A percentile compares a stretch with the other conserved stretches of the same genome.
Evolutionary conservation across 2,113 vertebrate species (phyloP).

Genomic region (Paedocypris sp.): DNA sequence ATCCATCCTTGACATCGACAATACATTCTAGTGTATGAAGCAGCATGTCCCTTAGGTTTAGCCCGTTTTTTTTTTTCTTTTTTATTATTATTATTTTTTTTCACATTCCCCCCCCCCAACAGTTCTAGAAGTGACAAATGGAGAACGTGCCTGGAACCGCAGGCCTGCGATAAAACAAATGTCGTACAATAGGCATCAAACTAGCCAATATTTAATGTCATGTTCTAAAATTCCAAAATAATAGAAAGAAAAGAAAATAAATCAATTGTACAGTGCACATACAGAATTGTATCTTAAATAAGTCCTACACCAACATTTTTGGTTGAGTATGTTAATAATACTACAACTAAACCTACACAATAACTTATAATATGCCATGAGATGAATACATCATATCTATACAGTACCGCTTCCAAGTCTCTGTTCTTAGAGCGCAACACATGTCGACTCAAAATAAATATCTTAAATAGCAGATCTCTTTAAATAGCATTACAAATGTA

Average conservation of each 20-base stretch:
- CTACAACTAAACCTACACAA: constrained; percentile 79
- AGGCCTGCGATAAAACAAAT: constrained; percentile 65
- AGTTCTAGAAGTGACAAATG: constrained; percentile 63
- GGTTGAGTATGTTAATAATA: constrained; percentile 95
- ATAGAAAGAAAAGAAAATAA: constrained; percentile 49
- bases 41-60: constrained; percentile 71
- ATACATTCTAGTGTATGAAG: constrained; percentile 79
- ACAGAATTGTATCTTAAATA: constrained; percentile 87
- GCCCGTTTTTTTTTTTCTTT: constrained; percentile 30
- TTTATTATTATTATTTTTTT: constrained; percentile 26
- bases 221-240: constrained; percentile 78
- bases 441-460: constrained; percentile 97
- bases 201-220: constrained; percentile 70
- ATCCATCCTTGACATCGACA: constrained; percentile 76
- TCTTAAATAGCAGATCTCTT: constrained; percentile 68
- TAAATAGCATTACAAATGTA: constrained; percentile 94
- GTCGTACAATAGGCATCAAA: constrained; percentile 64
- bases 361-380: constrained; percentile 98
- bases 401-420: constrained; percentile 92
- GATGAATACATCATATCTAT: constrained; percentile 96
- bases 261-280: constrained; percentile 89
- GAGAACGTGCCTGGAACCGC: constrained; percentile 50
- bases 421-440: constrained; percentile 86
- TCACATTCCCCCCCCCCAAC: constrained; percentile 37
- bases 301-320: constrained; percentile 86